Conservation (phyloP, 2,888 invertebrate genomes). For the Lissocephala sabroskyi region DNA sequence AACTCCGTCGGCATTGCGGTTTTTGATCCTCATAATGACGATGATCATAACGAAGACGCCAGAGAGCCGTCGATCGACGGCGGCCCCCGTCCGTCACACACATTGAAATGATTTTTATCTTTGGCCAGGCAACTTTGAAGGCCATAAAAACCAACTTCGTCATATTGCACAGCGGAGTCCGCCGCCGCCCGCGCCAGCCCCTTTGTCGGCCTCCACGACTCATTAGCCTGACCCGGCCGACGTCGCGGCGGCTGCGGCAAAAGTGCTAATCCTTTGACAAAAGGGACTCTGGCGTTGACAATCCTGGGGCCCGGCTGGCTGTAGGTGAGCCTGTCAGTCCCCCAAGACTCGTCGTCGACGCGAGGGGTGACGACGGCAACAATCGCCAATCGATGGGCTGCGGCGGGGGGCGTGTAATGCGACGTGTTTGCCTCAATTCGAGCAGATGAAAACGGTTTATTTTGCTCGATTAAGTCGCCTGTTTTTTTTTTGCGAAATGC, state of each 20-base stretch:
- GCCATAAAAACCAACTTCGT: conserved; percentile 70
- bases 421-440: conserved; percentile 62
- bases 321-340: too few relatives aligned
- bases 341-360: conserved; percentile 1
- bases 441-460: conserved; percentile 69
- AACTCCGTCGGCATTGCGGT: conserved; percentile 46
- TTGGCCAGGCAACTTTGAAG: conserved; percentile 51
- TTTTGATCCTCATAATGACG: conserved; percentile 58
- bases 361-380: background rate
- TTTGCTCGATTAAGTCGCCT: conserved; percentile 70
- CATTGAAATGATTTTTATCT: conserved; percentile 71
- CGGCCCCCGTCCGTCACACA: conserved; percentile 62
- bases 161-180: conserved; percentile 57
- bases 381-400: conserved; percentile 4
- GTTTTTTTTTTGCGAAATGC: conserved; percentile 35
- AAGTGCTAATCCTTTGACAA: conserved; percentile 65
- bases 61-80: background rate
- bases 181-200: background rate
- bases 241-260: background rate
- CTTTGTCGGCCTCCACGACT: conserved; percentile 17
- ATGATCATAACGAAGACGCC: conserved; percentile 26
- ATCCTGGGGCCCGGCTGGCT: too few relatives aligned
- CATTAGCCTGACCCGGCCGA: conserved; percentile 21
- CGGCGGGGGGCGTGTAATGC: conserved; percentile 46
- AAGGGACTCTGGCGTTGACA: too few relatives aligned